Percentiles rank a stretch among this genome's conserved stretches.
phyloP scores from a whole-genome alignment of 2,888 invertebrate genomes.

The Callyntrura sp. region DNA sequence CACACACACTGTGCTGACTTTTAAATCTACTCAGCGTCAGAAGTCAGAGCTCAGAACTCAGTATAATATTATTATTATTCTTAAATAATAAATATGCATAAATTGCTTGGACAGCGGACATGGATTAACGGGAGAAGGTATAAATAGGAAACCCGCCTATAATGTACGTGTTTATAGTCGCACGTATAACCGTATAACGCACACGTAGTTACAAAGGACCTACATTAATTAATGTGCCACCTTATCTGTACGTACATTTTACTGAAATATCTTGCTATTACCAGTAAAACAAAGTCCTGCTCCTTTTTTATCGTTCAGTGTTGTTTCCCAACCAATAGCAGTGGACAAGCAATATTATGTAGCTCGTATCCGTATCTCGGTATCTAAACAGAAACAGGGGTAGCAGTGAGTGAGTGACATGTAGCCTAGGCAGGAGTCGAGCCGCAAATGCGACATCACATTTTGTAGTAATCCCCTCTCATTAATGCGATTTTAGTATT shows the following conservation, averaged over 20 bases:
- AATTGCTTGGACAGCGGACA: conserved; percentile 34
- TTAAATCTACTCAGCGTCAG: neutral
- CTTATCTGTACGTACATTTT: too few relatives aligned
- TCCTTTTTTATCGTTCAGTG: neutral
- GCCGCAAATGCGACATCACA: conserved; percentile 15
- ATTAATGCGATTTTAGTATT: neutral
- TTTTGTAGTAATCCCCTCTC: neutral
- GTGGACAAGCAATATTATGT: too few relatives aligned
- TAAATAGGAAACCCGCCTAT: neutral
- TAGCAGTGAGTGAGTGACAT: too few relatives aligned
- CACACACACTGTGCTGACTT: neutral
- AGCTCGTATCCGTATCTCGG: too few relatives aligned
- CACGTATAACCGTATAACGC: neutral
- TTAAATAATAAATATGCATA: too few relatives aligned
- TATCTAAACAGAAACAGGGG: too few relatives aligned
- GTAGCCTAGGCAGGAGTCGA: neutral
- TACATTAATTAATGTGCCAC: too few relatives aligned
- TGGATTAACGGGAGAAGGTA: neutral
- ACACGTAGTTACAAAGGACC: neutral
- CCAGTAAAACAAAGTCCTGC: neutral
- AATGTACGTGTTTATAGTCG: neutral
- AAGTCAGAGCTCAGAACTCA: too few relatives aligned
- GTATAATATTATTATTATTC: too few relatives aligned
- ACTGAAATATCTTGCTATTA: too few relatives aligned
- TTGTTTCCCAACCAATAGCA: neutral